Evolutionary conservation across 2,888 invertebrate genomes (phyloP).

Genomic region (Parthenolecanium corni): DNA sequence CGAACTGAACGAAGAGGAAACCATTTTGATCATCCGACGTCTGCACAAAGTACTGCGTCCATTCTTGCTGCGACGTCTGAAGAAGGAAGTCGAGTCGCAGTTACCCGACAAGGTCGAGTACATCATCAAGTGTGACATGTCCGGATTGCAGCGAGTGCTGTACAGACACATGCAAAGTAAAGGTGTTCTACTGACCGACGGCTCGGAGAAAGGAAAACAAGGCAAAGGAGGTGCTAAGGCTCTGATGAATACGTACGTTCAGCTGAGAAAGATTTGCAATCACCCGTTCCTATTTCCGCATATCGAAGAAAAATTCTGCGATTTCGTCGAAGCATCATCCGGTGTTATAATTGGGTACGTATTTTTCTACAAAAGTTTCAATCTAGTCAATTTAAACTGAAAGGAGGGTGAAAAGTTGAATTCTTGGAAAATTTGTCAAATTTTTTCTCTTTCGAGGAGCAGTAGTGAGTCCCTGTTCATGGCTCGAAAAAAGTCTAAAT

Average conservation of each 20-base stretch:
- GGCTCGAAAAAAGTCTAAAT: no score
- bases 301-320: conserved; percentile 94
- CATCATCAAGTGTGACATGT: conserved; percentile 99
- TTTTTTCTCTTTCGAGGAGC: no score
- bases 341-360: conserved; percentile 65
- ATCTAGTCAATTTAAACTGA: no score
- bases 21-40: conserved; percentile 97
- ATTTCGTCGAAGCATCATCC: conserved; percentile 60
- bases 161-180: conserved; percentile 97
- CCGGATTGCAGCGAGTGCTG: conserved; percentile 82
- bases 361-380: not conserved
- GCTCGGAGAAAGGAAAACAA: conserved; percentile 88
- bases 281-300: conserved; percentile 99
- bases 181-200: conserved; percentile 88
- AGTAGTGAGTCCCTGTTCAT: no score
- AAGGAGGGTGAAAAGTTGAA: no score
- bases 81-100: conserved; percentile 98
- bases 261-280: conserved; percentile 94
- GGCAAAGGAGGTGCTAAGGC: conserved; percentile 92
- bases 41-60: conserved; percentile 97
- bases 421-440: no score
- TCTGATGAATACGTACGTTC: conserved; percentile 98
- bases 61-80: conserved; percentile 88
- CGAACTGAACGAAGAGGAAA: conserved; percentile 98
- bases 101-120: conserved; percentile 98